These are phyloP conservation scores for Meles meles DNA, from an alignment of 2,113 vertebrate species.

Conservation along the genomic window DNA sequence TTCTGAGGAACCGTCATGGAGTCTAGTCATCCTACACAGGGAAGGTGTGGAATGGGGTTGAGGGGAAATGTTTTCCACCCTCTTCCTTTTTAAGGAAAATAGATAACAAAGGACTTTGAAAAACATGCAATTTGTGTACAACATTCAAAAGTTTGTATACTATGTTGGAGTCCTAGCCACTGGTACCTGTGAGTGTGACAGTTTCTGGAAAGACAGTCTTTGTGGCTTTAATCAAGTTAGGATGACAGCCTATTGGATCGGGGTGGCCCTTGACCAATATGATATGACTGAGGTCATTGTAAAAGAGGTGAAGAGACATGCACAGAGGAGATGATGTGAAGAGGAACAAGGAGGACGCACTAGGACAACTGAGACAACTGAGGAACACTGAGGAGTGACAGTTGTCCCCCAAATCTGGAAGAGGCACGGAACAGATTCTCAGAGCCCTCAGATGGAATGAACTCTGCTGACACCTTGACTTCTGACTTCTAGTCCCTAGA, in stretches of 20 bases:
- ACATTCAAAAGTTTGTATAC: not conserved
- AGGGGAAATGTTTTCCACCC: not conserved
- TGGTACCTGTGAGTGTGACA: not conserved
- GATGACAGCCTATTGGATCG: not conserved
- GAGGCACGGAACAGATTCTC: not conserved
- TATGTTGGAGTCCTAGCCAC: not conserved
- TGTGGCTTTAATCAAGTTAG: not conserved
- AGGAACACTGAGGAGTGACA: accelerated
- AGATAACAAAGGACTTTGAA: not conserved
- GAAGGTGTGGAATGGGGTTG: not conserved
- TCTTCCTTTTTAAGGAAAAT: not conserved
- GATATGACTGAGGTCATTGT: not conserved
- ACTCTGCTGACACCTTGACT: not conserved
- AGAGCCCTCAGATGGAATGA: not conserved
- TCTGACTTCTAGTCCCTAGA: not conserved
- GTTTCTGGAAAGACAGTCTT: not conserved
- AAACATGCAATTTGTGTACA: not conserved
- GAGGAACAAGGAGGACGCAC: accelerated
- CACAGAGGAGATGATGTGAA: not conserved
- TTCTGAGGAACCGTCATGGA: not conserved
- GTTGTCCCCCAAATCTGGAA: not conserved
- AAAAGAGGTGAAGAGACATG: not conserved
- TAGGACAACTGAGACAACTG: not conserved
- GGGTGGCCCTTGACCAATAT: not conserved
- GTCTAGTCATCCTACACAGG: not conserved